Base-by-base conservation (phyloP, 2,888 invertebrate genomes). In the Zygaena filipendulae region DNA sequence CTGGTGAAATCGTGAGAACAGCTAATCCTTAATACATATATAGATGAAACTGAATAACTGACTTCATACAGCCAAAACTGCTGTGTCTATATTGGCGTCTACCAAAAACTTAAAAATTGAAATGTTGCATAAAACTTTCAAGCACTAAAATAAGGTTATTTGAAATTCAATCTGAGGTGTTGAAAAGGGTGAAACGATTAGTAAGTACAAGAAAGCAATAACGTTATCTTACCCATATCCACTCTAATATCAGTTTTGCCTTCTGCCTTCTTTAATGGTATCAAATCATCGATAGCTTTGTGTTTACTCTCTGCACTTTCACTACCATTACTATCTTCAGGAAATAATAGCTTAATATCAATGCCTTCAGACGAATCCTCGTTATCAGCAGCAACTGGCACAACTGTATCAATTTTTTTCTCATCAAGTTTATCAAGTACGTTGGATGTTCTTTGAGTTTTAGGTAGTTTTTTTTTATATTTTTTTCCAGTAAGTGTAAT, bases 311-410 rank as follows among this genome's bases (percentile, higher is more conserved):
- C 38, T 18, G 51, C 55, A 45, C 54, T 56, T 25, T 58, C 61
- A 40, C 53, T 61, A 32, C 70, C 61, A 40, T 53, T 61, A 32
- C 70, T 74, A 13, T 74, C 68, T 43, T 75, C 74, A 33, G 69
- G 56, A 39, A 77, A 72, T 8, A 77, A 40, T 14, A 75, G 45
- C 33, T 60, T 53, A 45, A 77, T 50, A 39, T 70, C 61, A 37
- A 72, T 67, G 8, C 62, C 64, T 46, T 66, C 64, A 3, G 71
- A 70, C 8, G 59, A 59, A 19, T 46, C 45, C 31, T 54, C 57
- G 13, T 50, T 48, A 11, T 42, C 33, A 19, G 35, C 27, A 9
- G 22, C 20, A 12, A 22, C 29, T 21, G 30, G 28, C 13, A 35
- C 23, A 29, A 39, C 12, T 33, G 32, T 14, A 28, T n/a, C n/a